phyloP scores from a whole-genome alignment of 2,888 invertebrate genomes.

The Caenorhabditis wallacei region DNA sequence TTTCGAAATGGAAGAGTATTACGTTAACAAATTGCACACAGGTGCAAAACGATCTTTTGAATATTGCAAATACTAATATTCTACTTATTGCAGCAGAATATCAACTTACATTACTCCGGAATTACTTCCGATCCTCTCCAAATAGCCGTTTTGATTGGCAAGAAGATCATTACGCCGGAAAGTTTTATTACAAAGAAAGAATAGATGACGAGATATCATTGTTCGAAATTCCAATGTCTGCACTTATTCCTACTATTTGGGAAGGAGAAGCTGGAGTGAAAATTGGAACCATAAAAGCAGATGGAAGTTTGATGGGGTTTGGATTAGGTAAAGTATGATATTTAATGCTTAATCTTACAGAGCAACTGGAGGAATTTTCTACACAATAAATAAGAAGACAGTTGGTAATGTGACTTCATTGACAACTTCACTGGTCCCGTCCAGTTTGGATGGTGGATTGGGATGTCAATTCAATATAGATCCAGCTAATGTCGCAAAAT shows the following conservation, averaged over 20 bases:
- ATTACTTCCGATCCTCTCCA: not conserved
- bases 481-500: not conserved
- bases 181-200: slow-evolving; percentile 55
- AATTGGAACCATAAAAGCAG: not conserved
- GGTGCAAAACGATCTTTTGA: slow-evolving; percentile 1
- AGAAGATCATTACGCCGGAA: slow-evolving; percentile 46
- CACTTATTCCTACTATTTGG: slow-evolving; percentile 7
- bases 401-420: not conserved
- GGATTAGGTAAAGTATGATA: not conserved
- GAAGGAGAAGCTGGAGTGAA: slow-evolving; percentile 37
- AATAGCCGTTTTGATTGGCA: slow-evolving; percentile 44
- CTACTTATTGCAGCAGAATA: not conserved
- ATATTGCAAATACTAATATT: not conserved
- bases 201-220: slow-evolving; percentile 25
- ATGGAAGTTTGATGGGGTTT: slow-evolving; percentile 3
- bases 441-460: slow-evolving; percentile 3
- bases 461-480: not conserved
- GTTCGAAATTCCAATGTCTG: slow-evolving; percentile 42
- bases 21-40: slow-evolving; percentile 5
- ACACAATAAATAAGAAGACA: not conserved
- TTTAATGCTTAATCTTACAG: not conserved
- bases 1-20: slow-evolving; percentile 21
- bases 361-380: slow-evolving; percentile 33
- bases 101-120: not conserved
- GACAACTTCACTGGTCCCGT: not conserved